Conservation (phyloP, 2,113 vertebrate species). For the Pluvianellus socialis region DNA sequence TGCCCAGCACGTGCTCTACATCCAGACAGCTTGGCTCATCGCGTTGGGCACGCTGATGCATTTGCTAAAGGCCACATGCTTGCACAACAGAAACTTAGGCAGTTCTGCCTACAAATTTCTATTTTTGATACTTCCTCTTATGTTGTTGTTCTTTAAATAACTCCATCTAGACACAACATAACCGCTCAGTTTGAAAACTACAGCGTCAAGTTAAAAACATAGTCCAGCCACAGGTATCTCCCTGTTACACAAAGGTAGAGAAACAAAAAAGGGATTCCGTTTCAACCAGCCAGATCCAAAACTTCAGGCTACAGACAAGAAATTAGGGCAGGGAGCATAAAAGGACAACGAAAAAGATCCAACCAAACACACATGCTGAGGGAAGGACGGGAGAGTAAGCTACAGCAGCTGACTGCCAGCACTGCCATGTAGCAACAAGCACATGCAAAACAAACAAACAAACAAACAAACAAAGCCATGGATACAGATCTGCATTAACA, state of each 20-base stretch:
- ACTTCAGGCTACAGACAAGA: neutral
- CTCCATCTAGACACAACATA: neutral
- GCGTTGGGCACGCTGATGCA: neutral
- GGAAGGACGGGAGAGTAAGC: neutral
- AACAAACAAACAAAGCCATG: neutral
- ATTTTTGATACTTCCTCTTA: conserved; percentile 38
- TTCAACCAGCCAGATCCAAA: neutral
- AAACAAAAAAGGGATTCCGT: neutral
- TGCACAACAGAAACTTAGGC: neutral
- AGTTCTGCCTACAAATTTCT: neutral
- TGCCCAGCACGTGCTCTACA: neutral
- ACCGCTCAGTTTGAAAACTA: neutral
- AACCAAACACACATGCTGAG: neutral
- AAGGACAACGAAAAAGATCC: neutral
- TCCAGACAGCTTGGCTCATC: neutral
- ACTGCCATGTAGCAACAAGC: neutral
- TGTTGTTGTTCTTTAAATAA: neutral
- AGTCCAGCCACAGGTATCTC: neutral
- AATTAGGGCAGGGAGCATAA: neutral
- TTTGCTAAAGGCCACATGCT: neutral
- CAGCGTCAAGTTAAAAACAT: neutral
- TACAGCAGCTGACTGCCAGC: neutral
- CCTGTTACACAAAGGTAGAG: neutral
- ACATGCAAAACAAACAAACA: neutral
- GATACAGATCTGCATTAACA: neutral